Evolutionary conservation across 2,888 invertebrate species (phyloP).

Genomic region (Athalia circularis): DNA sequence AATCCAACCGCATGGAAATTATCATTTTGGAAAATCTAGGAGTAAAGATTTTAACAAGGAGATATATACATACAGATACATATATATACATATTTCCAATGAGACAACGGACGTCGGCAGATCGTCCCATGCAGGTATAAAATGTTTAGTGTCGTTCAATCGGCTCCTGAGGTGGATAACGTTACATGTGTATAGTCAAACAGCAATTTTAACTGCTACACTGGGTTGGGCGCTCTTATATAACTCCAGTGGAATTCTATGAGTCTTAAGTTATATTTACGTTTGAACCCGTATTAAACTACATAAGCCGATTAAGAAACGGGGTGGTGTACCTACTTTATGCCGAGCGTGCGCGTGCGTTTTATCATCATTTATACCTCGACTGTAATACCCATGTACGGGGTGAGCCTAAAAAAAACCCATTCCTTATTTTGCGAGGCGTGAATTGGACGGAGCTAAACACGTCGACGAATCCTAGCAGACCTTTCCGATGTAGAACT

Average conservation of each 20-base stretch:
- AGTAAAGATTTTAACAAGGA: slow-evolving; percentile 31
- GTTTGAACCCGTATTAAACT: slow-evolving; percentile 43
- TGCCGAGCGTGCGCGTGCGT: slow-evolving; percentile 21
- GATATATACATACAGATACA: neutral
- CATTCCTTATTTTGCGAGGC: no score
- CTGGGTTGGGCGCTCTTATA: neutral
- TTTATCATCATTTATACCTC: slow-evolving; percentile 20
- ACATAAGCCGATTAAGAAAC: slow-evolving; percentile 29
- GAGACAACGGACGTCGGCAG: no score
- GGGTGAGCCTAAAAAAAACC: no score
- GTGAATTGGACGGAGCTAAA: no score
- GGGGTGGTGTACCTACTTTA: slow-evolving; percentile 5
- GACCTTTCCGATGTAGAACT: no score
- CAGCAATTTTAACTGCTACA: slow-evolving; percentile 34
- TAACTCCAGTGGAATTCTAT: slow-evolving; percentile 15
- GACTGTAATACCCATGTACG: no score
- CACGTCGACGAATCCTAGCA: no score
- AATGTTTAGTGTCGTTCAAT: slow-evolving; percentile 27
- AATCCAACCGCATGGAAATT: slow-evolving; percentile 43
- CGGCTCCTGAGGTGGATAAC: slow-evolving; percentile 7
- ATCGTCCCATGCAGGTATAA: no score
- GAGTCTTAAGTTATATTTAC: slow-evolving; percentile 15
- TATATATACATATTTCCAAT: no score
- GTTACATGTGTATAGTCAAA: slow-evolving; percentile 1
- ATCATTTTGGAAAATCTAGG: slow-evolving; percentile 40